Conservation (phyloP, 1,140 invertebrate species). For the Scaptomyza montana region DNA sequence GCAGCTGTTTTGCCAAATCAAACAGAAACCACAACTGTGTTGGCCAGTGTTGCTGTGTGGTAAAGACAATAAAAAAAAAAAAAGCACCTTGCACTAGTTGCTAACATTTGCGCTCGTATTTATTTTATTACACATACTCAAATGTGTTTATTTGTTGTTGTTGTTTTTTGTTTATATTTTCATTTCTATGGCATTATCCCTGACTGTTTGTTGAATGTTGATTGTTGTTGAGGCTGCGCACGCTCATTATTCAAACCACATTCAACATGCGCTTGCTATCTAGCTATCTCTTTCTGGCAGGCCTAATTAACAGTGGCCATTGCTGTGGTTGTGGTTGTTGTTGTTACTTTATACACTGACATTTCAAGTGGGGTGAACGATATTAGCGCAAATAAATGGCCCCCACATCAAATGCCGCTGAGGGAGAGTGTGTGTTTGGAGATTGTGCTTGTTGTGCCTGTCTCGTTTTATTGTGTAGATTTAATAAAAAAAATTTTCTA, state of each 20-base stretch:
- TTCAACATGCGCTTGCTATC: conserved; percentile 7
- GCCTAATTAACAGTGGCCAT: conserved; percentile 45
- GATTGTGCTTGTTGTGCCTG: conserved; percentile 10
- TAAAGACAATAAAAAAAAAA: conserved; percentile 45
- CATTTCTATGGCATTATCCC: conserved; percentile 33
- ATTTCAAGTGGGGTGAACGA: conserved; percentile 80
- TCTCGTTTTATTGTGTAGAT: conserved; percentile 61
- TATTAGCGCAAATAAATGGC: conserved; percentile 81
- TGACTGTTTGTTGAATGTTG: conserved; percentile 21
- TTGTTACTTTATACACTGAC: conserved; percentile 60
- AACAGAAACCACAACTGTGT: conserved; percentile 5
- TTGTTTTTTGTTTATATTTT: conserved; percentile 13
- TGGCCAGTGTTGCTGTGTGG: conserved; percentile 47
- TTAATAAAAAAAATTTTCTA: conserved; percentile 69
- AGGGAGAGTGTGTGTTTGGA: conserved; percentile 5
- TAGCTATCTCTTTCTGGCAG: conserved; percentile 30
- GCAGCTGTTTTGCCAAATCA: conserved; percentile 36
- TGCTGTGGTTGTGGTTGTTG: conserved; percentile 24
- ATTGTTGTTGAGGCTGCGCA: conserved; percentile 44
- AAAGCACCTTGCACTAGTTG: conserved; percentile 73
- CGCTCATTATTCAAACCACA: conserved; percentile 24
- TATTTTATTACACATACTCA: conserved; percentile 22
- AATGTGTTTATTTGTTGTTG: conserved; percentile 2
- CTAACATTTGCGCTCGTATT: conserved; percentile 54
- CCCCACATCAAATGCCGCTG: conserved; percentile 71